Conservation (phyloP, 2,113 vertebrate species). For the Agelaius tricolor region DNA sequence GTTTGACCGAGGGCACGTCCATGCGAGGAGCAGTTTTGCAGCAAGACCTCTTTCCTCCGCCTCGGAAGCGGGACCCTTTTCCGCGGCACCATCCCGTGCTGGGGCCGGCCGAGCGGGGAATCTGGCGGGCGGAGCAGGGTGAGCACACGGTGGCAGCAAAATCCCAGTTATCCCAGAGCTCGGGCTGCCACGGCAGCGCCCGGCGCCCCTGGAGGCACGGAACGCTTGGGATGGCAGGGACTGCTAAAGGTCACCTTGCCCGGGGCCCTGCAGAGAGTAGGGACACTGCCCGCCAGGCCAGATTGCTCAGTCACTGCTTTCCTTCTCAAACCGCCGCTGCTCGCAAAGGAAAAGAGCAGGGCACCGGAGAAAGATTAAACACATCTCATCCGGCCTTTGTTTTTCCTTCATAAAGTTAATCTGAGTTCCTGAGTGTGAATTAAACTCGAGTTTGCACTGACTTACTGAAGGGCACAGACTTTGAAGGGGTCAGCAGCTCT, state of each 20-base stretch:
- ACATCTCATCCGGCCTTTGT: background rate
- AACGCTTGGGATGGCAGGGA: fast-evolving
- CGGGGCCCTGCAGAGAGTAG: fast-evolving
- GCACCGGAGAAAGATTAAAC: background rate
- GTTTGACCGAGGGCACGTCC: background rate
- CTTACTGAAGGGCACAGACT: background rate
- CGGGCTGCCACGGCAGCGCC: background rate
- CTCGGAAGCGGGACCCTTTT: background rate
- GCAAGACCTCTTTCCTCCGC: fast-evolving
- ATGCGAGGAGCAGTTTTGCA: background rate
- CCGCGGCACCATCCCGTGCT: fast-evolving
- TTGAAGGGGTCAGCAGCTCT: background rate
- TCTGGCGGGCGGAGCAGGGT: background rate
- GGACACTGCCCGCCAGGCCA: fast-evolving
- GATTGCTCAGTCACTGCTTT: background rate
- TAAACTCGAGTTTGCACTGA: background rate
- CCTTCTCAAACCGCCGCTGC: background rate
- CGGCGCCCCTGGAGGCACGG: fast-evolving
- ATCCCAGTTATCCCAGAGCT: background rate
- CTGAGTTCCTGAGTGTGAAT: background rate
- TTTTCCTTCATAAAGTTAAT: background rate
- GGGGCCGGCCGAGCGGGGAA: background rate
- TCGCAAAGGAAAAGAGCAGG: background rate
- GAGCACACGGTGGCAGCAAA: conserved; percentile 59
- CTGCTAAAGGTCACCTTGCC: too few species aligned